Percentiles rank a stretch among this genome's conserved stretches.
phyloP scores from a whole-genome alignment of 92 coral and sea anemone genomes.

The Bergia puertoricense region DNA sequence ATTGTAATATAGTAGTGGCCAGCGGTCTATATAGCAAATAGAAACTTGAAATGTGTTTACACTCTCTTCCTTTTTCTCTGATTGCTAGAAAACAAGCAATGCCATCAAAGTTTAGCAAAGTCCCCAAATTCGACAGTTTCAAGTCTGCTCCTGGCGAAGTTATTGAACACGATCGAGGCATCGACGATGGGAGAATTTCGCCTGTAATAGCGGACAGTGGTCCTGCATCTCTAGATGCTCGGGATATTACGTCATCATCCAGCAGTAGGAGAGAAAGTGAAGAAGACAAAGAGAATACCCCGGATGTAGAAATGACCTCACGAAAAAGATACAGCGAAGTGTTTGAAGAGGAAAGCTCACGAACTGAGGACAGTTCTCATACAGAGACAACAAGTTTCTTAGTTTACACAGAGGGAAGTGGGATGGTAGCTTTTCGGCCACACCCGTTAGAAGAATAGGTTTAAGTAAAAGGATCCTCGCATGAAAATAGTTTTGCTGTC shows the following conservation, averaged over 20 bases:
- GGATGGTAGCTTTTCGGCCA: slow-evolving; percentile 69
- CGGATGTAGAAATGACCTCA: slow-evolving; percentile 14
- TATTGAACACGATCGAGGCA: slow-evolving; percentile 13
- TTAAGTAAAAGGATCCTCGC: not conserved
- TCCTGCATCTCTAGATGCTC: slow-evolving; percentile 45
- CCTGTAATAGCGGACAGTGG: slow-evolving; percentile 56
- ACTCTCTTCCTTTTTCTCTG: not conserved
- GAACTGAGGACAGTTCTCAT: not conserved
- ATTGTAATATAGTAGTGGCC: no score
- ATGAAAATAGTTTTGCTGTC: no score
- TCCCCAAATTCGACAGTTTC: slow-evolving; percentile 51
- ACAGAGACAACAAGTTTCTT: slow-evolving; percentile 32
- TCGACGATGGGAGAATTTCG: slow-evolving; percentile 35
- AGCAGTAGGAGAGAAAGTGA: slow-evolving; percentile 43
- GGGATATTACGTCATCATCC: slow-evolving; percentile 16
- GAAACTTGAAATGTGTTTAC: not conserved
- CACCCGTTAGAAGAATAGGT: slow-evolving; percentile 71
- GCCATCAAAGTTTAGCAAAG: slow-evolving; percentile 87
- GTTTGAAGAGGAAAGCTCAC: slow-evolving; percentile 7
- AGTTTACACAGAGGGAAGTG: slow-evolving; percentile 67
- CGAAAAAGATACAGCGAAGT: slow-evolving; percentile 3
- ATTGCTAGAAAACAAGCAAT: slow-evolving; percentile 78
- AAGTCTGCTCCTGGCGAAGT: slow-evolving; percentile 33
- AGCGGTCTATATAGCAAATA: no score
- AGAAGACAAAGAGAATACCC: slow-evolving; percentile 22